Evolutionary conservation across 2,888 invertebrate genomes (phyloP).

Genomic region (Rhagonycha fulva): DNA sequence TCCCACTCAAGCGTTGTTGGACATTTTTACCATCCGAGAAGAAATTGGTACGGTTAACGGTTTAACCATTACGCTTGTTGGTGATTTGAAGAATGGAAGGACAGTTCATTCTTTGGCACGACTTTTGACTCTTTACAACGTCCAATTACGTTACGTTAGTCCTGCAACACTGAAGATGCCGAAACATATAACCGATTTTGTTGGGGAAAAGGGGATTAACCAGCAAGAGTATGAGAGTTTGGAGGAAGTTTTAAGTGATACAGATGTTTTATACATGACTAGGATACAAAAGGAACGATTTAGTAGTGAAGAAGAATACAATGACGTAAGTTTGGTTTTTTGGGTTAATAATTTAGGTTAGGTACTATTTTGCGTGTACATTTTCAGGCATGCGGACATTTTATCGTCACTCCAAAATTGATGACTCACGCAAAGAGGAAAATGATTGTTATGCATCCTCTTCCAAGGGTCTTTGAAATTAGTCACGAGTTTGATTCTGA

Average conservation of each 20-base stretch:
- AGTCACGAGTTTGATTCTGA: constrained; percentile 94
- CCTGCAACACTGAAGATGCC: constrained; percentile 92
- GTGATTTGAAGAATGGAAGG: constrained; percentile 95
- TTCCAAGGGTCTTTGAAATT: constrained; percentile 94
- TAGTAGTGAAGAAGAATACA: constrained; percentile 79
- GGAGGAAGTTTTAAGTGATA: constrained; percentile 86
- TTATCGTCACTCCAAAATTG: constrained; percentile 90
- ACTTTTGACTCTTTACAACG: constrained; percentile 90
- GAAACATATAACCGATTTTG: constrained; percentile 77
- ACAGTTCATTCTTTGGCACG: constrained; percentile 97
- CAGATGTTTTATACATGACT: constrained; percentile 98
- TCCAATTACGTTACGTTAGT: constrained; percentile 89
- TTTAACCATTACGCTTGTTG: constrained; percentile 96
- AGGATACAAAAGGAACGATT: constrained; percentile 96
- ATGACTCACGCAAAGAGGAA: constrained; percentile 93
- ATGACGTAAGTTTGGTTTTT: constrained; percentile 64
- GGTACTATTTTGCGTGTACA: neutral
- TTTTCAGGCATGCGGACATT: constrained; percentile 80
- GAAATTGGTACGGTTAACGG: constrained; percentile 99
- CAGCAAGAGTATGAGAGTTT: constrained; percentile 76
- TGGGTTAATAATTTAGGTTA: neutral
- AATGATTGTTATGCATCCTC: constrained; percentile 96
- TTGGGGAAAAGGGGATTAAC: constrained; percentile 75
- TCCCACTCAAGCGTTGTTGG: constrained; percentile 96
- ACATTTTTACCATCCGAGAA: constrained; percentile 97